Conservation (phyloP, 2,888 invertebrate species). For the Pristionchus fissidentatus region DNA sequence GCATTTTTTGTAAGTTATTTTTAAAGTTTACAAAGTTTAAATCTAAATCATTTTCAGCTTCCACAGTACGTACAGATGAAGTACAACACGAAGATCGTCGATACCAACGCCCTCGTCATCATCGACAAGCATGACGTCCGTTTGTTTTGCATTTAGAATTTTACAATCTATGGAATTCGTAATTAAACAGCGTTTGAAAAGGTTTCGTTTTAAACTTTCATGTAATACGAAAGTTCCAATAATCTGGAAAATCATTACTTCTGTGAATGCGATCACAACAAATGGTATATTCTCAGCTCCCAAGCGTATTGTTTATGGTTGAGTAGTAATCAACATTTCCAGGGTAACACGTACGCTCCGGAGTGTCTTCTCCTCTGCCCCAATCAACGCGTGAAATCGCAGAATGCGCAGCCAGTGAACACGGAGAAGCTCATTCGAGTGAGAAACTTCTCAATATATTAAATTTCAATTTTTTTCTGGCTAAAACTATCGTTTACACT, state of each 20-base stretch:
- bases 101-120: not conserved
- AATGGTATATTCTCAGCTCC: no score
- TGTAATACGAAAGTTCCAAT: no score
- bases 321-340: not conserved
- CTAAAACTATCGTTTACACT: not conserved
- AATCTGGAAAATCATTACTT: no score
- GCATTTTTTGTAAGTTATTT: no score
- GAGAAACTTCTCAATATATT: not conserved
- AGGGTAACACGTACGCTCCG: not conserved
- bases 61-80: not conserved
- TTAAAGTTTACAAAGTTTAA: not conserved
- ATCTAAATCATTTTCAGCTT: not conserved
- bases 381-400: slow-evolving; percentile 28
- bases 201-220: no score
- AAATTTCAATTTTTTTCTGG: not conserved
- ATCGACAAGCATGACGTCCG: not conserved
- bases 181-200: no score
- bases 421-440: slow-evolving; percentile 18
- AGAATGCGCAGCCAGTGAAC: not conserved
- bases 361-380: slow-evolving; percentile 23
- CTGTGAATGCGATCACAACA: no score
- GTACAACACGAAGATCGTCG: not conserved
- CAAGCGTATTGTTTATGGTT: no score
- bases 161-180: no score
- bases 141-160: not conserved